Base-by-base conservation (phyloP, 92 coral and sea anemone genomes). In the Palythoa grandis region DNA sequence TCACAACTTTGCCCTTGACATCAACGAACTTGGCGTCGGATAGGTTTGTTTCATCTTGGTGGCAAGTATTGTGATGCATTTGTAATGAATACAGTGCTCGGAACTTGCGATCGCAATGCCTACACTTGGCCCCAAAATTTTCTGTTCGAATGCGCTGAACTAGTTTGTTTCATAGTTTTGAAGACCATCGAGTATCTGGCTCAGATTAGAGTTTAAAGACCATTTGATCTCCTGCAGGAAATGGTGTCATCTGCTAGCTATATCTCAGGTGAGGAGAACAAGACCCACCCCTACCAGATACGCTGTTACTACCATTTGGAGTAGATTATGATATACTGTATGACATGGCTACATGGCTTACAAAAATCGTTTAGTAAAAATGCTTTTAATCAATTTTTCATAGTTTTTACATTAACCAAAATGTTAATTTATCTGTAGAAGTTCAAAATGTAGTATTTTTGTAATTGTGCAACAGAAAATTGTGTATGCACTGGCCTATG, bases 401-500 rank as follows among this genome's bases (percentile, higher is more conserved):
- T 61, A 61, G 17, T 61, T 61, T 61, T 61, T 17, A 61, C 24
- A 61, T 3, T 61, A 12, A 58, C 65, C 22, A 3, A 61, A 61
- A 61, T 39, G 38, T 48, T 72, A 72, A 72, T 48, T 39, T 85
- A 85, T 83, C 88, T 85, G 82, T 22, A 85, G 56, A 53, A 74
- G 57, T 85, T 85, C 88, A 74, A 85, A 85, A 61, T 85, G 88
- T 29, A 85, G 82, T 23, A 85, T 74, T 74, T 85, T 85, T 52
- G 48, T 85, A 11, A 63, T 67, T 74, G 82, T 78, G 43, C 82
- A 85, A 25, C 80, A 85, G 68, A 85, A 58, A 16, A 85, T 53
- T 58, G 88, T 53, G 76, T 74, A 85, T 50, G 78, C 88, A 39
- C 88, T 74, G 88, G 72, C 87, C 87, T 67, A 83, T 83, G 79